A percentile compares a stretch with the other conserved stretches of the same genome.
phyloP scores from a whole-genome alignment of 2,888 invertebrate species.

The Mechanitis messenoides region DNA sequence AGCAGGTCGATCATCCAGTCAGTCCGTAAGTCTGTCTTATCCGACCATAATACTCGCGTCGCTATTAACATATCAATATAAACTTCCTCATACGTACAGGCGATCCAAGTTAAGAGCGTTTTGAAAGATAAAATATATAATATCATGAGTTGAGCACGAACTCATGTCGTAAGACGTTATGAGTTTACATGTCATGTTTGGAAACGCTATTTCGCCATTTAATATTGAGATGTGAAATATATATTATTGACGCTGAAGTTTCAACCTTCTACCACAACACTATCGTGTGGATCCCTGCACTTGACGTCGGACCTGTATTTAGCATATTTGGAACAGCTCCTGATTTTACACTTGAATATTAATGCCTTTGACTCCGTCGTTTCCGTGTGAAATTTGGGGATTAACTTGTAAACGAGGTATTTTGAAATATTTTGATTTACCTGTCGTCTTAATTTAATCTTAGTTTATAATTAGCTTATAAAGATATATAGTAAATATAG shows the following conservation, averaged over 20 bases:
- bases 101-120: constrained; percentile 31
- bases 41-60: constrained; percentile 1
- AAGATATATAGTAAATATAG: too few relatives aligned
- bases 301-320: constrained; percentile 60
- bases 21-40: constrained; percentile 1
- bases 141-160: not conserved
- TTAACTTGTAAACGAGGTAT: not conserved
- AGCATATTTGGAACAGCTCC: constrained; percentile 58
- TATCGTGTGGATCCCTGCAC: constrained; percentile 47
- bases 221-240: too few relatives aligned
- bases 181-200: not conserved
- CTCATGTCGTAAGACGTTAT: not conserved
- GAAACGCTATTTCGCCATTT: not conserved
- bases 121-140: not conserved
- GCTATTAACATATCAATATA: constrained; percentile 66
- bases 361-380: constrained; percentile 18
- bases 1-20: not conserved
- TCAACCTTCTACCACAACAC: constrained; percentile 32
- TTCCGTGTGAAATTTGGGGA: constrained; percentile 5
- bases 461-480: not conserved
- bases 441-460: not conserved
- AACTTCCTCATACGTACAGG: constrained; percentile 38
- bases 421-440: not conserved
- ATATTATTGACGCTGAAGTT: constrained; percentile 16
- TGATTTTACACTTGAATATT: constrained; percentile 38